Evolutionary conservation across 2,113 vertebrate species (phyloP), one percentile per base, ranked within the genome.

Genomic region (Numenius arquata): DNA sequence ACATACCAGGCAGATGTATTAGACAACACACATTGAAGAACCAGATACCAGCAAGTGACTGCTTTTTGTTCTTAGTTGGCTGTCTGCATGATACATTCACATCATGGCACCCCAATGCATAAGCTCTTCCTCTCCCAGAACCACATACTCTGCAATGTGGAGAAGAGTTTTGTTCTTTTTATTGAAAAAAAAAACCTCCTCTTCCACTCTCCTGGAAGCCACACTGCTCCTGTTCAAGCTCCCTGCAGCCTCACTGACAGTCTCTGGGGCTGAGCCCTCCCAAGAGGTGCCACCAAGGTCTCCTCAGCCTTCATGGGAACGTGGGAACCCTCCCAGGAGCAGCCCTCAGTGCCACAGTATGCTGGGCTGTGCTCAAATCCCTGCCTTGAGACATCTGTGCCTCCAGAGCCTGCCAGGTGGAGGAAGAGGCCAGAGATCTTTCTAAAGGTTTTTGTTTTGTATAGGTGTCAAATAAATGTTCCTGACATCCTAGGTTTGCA

Each of bases 181-280:
- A 30, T 40, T 19, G 53, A 9, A 62, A 71, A 40, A 34, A 38
- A 26, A 52, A 26, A 52, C 3, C 7, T 2, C 9, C 25, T 71
- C 65, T 71, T 15, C 11, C 34, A 7, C 34, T 76, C 4, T 32
- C 7, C 29, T 71, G 41, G 14, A 63, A 77, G 14, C 8, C 12
- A 10, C 0, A 1, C 21, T 32, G 21, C 5, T 55, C 18, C 6
- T 9, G 8, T 9, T 55, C 56, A 38, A 16, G 22, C 15, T 72
- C 36, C 5, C 11, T 4, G 9, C 4, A 45, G 11, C 5, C 12
- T 38, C 41, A 2, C 22, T 59, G 27, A 21, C 5, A n/a, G 38
- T 4, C 7, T 22, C 11, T 1, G 9, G 12, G 13, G 4, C 29
- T 47, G 11, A 73, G 10, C 4, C 7, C 6, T 70, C 11, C 45